Conservation (phyloP, 1,140 invertebrate species). For the Magallana gigas region DNA sequence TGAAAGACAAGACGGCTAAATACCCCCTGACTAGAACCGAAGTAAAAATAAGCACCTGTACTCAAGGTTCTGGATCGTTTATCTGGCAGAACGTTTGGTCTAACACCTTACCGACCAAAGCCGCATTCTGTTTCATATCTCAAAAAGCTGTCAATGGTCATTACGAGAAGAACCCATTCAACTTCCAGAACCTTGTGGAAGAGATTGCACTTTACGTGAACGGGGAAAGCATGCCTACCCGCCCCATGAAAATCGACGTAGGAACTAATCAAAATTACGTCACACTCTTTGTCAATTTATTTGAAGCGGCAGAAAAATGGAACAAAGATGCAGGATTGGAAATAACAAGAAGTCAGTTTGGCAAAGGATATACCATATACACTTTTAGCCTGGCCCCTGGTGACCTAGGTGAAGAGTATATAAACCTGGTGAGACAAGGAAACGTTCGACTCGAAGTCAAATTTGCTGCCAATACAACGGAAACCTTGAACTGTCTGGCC, state of each 20-base stretch:
- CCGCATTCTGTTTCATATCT: slow-evolving; percentile 8
- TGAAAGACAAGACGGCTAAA: slow-evolving; percentile 38
- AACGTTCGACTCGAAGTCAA: too few relatives aligned
- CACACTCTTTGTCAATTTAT: slow-evolving; percentile 44
- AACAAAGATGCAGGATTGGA: slow-evolving; percentile 46
- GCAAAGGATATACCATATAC: slow-evolving; percentile 46
- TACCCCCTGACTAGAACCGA: slow-evolving; percentile 42
- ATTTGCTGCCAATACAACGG: too few relatives aligned
- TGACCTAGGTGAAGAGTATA: slow-evolving; percentile 42
- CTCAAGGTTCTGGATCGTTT: slow-evolving; percentile 36
- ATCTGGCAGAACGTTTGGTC: slow-evolving; percentile 51
- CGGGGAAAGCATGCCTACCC: slow-evolving; percentile 27
- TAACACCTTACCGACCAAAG: slow-evolving; percentile 44
- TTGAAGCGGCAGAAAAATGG: slow-evolving; percentile 51
- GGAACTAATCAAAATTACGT: slow-evolving; percentile 49
- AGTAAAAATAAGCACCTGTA: slow-evolving; percentile 43
- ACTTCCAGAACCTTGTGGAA: slow-evolving; percentile 42
- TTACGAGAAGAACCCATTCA: slow-evolving; percentile 49
- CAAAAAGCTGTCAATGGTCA: slow-evolving; percentile 42
- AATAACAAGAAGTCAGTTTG: slow-evolving; percentile 39
- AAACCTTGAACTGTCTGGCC: too few relatives aligned
- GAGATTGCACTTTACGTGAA: slow-evolving; percentile 40
- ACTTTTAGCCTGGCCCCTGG: slow-evolving; percentile 43
- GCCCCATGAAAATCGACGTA: slow-evolving; percentile 43
- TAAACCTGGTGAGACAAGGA: too few relatives aligned